A percentile compares a stretch with the other conserved stretches of the same genome.
Conservation (phyloP, 2,888 invertebrate genomes). For the Drosophila hawaiiensis region DNA sequence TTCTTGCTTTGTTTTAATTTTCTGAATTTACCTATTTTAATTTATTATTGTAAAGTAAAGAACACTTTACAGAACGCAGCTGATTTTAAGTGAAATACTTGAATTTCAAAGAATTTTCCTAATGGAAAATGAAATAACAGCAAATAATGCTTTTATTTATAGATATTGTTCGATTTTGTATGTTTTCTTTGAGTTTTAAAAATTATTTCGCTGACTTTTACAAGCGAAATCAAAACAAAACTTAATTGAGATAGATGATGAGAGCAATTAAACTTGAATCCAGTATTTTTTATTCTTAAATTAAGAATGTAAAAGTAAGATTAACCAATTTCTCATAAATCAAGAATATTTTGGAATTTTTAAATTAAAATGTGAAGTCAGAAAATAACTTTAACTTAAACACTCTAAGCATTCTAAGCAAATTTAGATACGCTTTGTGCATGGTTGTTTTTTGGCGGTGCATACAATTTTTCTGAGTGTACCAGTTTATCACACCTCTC, state of each 20-base stretch:
- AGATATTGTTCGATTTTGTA: not conserved
- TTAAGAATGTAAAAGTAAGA: not conserved
- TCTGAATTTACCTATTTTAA: not conserved
- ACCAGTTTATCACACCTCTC: not conserved
- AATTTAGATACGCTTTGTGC: no score
- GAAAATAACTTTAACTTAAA: not conserved
- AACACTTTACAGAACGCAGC: no score
- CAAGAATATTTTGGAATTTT: not conserved
- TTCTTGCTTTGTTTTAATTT: not conserved
- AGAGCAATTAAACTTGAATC: not conserved
- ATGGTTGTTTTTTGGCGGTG: not conserved
- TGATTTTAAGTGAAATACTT: not conserved
- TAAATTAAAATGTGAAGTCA: not conserved
- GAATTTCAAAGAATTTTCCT: not conserved
- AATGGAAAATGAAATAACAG: not conserved
- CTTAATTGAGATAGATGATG: not conserved
- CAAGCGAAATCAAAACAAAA: not conserved
- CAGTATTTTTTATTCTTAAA: not conserved
- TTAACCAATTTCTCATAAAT: rapidly evolving
- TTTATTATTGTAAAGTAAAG: no score
- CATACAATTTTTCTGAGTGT: not conserved
- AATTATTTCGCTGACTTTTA: not conserved
- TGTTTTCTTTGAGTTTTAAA: not conserved
- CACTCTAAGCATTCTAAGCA: not conserved
- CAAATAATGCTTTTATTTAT: not conserved